Base-by-base conservation (phyloP, 2,113 vertebrate species). In the Gallinago jamesoni region DNA sequence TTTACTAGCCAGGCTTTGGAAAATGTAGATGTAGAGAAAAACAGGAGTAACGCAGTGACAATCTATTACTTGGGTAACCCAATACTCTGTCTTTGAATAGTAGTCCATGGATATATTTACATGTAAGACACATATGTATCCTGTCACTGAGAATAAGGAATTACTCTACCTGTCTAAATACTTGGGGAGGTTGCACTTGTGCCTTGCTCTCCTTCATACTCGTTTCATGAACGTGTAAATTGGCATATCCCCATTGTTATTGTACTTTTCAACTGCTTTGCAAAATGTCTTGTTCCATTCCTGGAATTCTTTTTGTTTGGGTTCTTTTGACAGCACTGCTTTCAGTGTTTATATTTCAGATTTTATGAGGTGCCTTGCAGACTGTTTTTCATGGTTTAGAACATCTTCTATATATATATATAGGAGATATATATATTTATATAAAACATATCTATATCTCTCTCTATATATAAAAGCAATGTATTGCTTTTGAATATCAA, bases 241-340 rank as follows among this genome's bases (percentile, higher is more conserved):
- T 59, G 52, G 2, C 3, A 0, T 37, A 25, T 84, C 37, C 55
- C 23, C 7, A 3, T 70, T 87, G 52, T 70, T 87, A 37, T 0
- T 84, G 25, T 43, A 81, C 37, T 60, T 82, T 55, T 84, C 60
- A 55, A 3, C 37, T 59, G 5, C 55, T 93, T 87, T 87, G 77
- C 84, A 84, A 95, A 87, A 67, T 55, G 24, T 27, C 41, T 84
- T 79, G 33, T 45, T 79, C 33, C 25, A 12, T 64, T 87, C 25
- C n/a, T 89, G 64, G 64, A 78, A 62, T 88, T 90, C 17, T 81
- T 66, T 43, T 31, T 53, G 9, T 87, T 91, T 73, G 25, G 5
- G 4, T 75, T 90, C 21, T 68, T 91, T 56, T 48, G 52, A 70
- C 56, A 94, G 28, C 15, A 16, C 11, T 50, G 27, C 37, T 94